Base-by-base conservation (phyloP, 2,797 vertebrate species). In the Echiichthys vipera region DNA sequence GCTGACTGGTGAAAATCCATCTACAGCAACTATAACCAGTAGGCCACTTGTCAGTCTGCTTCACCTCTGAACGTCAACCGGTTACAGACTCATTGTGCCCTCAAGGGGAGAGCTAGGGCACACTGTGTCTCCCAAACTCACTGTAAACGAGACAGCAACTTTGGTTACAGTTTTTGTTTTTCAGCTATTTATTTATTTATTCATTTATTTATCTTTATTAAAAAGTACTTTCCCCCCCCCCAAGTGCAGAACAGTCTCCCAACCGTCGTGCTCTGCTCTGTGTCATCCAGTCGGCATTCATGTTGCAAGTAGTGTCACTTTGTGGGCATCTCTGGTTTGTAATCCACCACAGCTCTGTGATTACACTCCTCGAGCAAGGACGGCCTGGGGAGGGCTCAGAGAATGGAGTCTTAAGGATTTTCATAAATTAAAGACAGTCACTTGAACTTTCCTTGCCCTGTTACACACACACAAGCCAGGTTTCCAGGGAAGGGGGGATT, bases 121-220 rank as follows among this genome's bases (percentile, higher is more conserved):
- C 95, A 92, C 89, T 76, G 89, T 83, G 79, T 91, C 96, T 96
- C 96, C 96, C 96, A 98, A 98, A 97, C 96, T 98, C 96, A 98
- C 97, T 98, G 97, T 98, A 99, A 99, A 98, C 96, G 90, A 97
- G 93, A 96, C 97, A 99, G 98, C 96, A 99, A 99, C 98, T 99
- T 99, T 99, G 98, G 98, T 99, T 97, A 98, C 97, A 97, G 94
- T 94, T 95, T 93, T 94, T 94, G 93, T 94, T 94, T 94, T 92
- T 92, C 92, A 94, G 93, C 93, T 94, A 94, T 95, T 94, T 92
- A 93, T 93, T 94, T 84, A 90, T 92, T 94, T 84, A 93, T 90
- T 93, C 78, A 92, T 95, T 93, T 90, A 93, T 93, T 94, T 90
- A 91, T 94, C 94, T 94, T 94, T 93, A 93, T 97, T 97, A 96